Evolutionary conservation across 2,797 vertebrate species (phyloP).

Genomic region (Chelonia mydas): DNA sequence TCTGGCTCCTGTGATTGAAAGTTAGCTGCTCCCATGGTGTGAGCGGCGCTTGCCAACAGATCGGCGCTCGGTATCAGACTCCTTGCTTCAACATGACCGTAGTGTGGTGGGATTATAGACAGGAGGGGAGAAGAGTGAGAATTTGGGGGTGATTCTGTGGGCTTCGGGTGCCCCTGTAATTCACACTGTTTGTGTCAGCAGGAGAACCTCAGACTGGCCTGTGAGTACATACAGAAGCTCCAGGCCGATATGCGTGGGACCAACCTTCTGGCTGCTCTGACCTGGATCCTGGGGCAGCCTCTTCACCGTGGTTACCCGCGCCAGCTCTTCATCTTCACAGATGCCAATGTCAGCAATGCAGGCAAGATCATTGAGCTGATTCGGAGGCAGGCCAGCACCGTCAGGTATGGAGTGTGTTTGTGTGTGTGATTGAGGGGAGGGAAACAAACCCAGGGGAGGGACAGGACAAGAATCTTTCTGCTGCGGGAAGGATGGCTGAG

Average conservation of each 20-base stretch:
- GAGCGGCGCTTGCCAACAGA: background rate
- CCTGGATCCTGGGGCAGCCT: constrained; percentile 91
- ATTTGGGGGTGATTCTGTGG: accelerated
- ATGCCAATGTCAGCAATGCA: constrained; percentile 73
- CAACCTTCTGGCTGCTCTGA: constrained; percentile 87
- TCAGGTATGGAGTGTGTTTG: constrained; percentile 82
- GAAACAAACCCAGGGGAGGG: background rate
- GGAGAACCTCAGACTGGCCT: constrained; percentile 86
- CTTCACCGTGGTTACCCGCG: constrained; percentile 90
- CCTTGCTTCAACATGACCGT: background rate
- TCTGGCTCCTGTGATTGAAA: background rate
- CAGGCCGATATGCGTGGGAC: constrained; percentile 78
- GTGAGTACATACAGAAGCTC: constrained; percentile 86
- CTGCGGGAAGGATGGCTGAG: background rate
- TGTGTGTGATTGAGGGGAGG: accelerated
- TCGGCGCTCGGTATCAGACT: background rate
- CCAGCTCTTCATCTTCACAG: constrained; percentile 92
- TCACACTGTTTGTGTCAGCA: constrained; percentile 2
- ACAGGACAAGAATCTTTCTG: background rate
- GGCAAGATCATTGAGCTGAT: constrained; percentile 90
- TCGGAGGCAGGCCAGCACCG: constrained; percentile 87
- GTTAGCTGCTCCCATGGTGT: background rate
- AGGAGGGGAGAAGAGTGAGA: background rate
- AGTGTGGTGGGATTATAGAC: background rate
- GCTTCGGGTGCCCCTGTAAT: accelerated